phyloP scores from a whole-genome alignment of 92 coral and sea anemone species.

The Zoanthus sociatus region DNA sequence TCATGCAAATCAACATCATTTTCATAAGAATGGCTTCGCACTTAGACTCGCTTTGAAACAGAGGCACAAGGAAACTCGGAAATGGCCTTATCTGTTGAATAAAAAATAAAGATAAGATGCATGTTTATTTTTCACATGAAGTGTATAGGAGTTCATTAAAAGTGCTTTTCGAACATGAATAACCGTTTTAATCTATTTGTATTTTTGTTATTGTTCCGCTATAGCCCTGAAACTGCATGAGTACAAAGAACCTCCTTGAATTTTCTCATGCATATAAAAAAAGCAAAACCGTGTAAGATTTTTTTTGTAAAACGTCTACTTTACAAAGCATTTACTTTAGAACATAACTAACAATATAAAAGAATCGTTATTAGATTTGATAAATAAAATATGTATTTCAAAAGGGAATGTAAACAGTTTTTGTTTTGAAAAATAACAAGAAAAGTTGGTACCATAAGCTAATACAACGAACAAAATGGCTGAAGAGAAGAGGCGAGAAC shows the following conservation, averaged over 20 bases:
- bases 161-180: no score
- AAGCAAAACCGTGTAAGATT: constrained; percentile 10
- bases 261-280: neutral
- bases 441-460: neutral
- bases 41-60: no score
- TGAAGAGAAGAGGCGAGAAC: neutral
- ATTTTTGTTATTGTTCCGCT: no score
- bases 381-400: neutral
- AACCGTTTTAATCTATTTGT: no score
- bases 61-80: no score
- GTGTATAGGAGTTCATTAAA: no score
- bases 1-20: no score
- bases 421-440: neutral
- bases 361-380: neutral
- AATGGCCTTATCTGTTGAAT: no score
- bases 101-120: no score
- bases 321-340: neutral
- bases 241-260: neutral
- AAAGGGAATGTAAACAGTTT: neutral
- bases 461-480: neutral
- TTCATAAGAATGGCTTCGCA: no score
- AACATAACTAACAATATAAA: neutral
- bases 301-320: neutral
- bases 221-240: neutral
- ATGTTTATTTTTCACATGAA: no score